Base-by-base conservation (phyloP, 1,140 invertebrate genomes). In the Harpegnathos saltator region DNA sequence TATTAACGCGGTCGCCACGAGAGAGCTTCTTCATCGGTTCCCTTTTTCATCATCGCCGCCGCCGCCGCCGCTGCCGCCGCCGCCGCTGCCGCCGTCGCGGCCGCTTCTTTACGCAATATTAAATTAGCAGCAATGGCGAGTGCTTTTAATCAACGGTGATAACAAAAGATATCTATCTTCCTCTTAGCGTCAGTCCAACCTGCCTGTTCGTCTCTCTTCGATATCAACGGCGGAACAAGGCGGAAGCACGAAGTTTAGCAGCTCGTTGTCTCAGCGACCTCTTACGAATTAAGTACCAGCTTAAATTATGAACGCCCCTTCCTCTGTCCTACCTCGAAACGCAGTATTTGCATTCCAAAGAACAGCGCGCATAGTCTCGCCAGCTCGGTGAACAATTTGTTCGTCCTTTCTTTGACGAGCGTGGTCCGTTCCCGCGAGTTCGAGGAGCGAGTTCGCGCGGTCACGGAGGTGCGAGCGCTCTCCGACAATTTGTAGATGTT, bases 351-450 rank as follows among this genome's bases (percentile, higher is more conserved):
- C 86, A 85, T 85, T 83, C 59, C 61, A 85, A 82, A 88, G 83
- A 62, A 48, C 61, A 38, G 71, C 22, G 50, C 52, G 12, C 48
- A n/a, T n/a, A 38, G 54, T 56, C 44, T 58, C 71, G 65, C n/a
- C n/a, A 66, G 59, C 71, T 66, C 50, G 7, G 38, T n/a, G 86
- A 88, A 85, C 86, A 88, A 88, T 85, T 88, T 81, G 69, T 84
- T 84, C 62, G 50, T 73, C 26, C 26, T 58, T 54, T 85, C 78
- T 81, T 77, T 75, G 74, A 24, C 54, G 63, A 69, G 59, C 26
- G 54, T 17, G 54, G 38, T n/a, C 72, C 29, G 48, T 68, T 29
- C 19, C 17, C n/a, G 48, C 26, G 22, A 24, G 33, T 77, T 66
- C 52, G 38, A n/a, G n/a, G 50, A 29, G 24, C 19, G 72, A 63